Conservation (phyloP, 1,140 invertebrate species). For the Conus betulinus region DNA sequence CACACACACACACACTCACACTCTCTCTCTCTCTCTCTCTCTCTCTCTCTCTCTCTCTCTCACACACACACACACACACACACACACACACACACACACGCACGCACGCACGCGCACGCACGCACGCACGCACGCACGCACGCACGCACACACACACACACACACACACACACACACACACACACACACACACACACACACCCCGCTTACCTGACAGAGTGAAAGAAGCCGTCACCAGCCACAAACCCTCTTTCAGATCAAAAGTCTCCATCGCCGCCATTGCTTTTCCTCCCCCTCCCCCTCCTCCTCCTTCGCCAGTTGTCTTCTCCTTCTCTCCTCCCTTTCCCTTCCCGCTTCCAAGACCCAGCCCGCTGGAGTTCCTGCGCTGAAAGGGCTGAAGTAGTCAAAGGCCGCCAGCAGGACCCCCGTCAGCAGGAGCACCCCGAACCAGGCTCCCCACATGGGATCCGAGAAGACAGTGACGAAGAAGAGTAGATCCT, state of each 20-base stretch:
- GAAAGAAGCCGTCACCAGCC: slow-evolving; percentile 94
- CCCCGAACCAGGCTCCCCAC: slow-evolving; percentile 52
- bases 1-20: too few species aligned
- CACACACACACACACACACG: background rate
- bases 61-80: background rate
- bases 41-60: too few species aligned
- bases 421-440: slow-evolving; percentile 45
- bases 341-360: background rate
- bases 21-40: too few species aligned
- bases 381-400: slow-evolving; percentile 46
- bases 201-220: slow-evolving; percentile 85
- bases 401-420: slow-evolving; percentile 56
- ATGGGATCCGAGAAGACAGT: slow-evolving; percentile 52
- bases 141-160: background rate
- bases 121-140: background rate
- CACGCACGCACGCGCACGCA: background rate
- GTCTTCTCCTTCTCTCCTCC: background rate
- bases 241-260: slow-evolving; percentile 81
- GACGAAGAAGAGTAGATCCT: slow-evolving; percentile 53
- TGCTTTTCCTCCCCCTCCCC: background rate
- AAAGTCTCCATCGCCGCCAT: slow-evolving; percentile 26
- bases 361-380: slow-evolving; percentile 30
- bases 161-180: slow-evolving; percentile 10
- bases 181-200: slow-evolving; percentile 10
- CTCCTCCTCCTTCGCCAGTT: background rate